These are phyloP conservation scores for Autographa gamma DNA, from an alignment of 2,888 invertebrate genomes.

Conservation along the genomic window DNA sequence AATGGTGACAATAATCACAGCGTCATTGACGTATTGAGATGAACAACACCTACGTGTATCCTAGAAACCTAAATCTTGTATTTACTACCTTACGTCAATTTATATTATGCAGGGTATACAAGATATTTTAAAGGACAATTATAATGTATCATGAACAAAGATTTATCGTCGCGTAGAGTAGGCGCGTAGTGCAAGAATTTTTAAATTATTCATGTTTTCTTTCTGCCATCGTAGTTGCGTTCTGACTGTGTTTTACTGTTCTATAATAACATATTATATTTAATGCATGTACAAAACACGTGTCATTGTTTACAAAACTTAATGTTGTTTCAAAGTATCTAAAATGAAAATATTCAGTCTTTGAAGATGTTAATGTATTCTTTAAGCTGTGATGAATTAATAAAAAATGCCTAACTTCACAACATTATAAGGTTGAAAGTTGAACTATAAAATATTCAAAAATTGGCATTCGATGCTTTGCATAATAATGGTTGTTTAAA, in stretches of 20 bases:
- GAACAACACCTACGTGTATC: conserved; percentile 6
- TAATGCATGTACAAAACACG: no score
- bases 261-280: no score
- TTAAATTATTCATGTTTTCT: no score
- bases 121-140: neutral
- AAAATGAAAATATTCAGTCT: no score
- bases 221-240: no score
- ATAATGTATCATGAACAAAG: neutral
- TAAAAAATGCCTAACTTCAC: neutral
- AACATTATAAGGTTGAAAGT: neutral
- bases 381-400: no score
- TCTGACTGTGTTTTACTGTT: no score
- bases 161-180: neutral
- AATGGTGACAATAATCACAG: neutral
- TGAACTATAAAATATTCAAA: conserved; percentile 14
- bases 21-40: neutral
- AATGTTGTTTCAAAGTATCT: no score
- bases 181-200: no score
- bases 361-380: no score
- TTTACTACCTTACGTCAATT: neutral
- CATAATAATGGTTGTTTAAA: conserved; percentile 23
- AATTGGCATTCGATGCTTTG: conserved; percentile 19
- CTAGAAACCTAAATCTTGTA: neutral
- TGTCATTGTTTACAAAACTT: no score
- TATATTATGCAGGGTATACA: neutral